These are phyloP conservation scores for Ephialtes manifestator DNA, from an alignment of 2,888 invertebrate species.

Conservation along the genomic window DNA sequence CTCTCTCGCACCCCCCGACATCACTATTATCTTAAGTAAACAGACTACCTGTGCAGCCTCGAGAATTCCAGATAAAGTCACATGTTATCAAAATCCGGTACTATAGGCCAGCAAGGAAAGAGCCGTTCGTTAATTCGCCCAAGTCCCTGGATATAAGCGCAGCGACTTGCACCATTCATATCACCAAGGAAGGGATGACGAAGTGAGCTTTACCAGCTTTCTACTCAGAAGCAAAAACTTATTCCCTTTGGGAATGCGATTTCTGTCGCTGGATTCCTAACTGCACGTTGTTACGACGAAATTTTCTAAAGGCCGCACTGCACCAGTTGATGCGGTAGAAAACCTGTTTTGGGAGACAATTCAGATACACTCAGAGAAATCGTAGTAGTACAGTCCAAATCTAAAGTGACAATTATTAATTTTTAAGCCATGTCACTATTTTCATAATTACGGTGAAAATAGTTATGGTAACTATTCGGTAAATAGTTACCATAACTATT, in stretches of 20 bases:
- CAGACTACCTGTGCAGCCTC: conserved; percentile 82
- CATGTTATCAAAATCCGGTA: conserved; percentile 83
- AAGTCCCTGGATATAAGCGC: conserved; percentile 63
- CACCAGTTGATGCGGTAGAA: conserved; percentile 61
- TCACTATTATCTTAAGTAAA: conserved; percentile 84
- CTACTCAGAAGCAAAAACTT: conserved; percentile 17
- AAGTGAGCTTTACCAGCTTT: conserved; percentile 25
- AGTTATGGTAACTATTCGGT: no score
- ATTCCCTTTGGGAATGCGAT: conserved; percentile 41
- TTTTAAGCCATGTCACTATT: no score
- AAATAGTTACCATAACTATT: no score
- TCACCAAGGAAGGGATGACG: conserved; percentile 23
- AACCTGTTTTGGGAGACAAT: conserved; percentile 10
- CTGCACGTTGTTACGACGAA: conserved; percentile 30
- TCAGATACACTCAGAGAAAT: no score
- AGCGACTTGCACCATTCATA: conserved; percentile 50
- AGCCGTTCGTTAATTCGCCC: conserved; percentile 65
- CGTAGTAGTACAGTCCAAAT: no score
- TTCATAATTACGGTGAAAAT: no score
- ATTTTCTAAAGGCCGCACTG: conserved; percentile 62
- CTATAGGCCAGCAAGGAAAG: conserved; percentile 65
- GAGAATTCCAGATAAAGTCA: conserved; percentile 83
- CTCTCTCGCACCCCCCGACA: conserved; percentile 63
- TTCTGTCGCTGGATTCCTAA: conserved; percentile 38
- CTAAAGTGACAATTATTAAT: no score